A percentile compares a stretch with the other conserved stretches of the same genome.
Evolutionary conservation across 2,797 vertebrate genomes (phyloP).

Genomic region (Danio tinwini): DNA sequence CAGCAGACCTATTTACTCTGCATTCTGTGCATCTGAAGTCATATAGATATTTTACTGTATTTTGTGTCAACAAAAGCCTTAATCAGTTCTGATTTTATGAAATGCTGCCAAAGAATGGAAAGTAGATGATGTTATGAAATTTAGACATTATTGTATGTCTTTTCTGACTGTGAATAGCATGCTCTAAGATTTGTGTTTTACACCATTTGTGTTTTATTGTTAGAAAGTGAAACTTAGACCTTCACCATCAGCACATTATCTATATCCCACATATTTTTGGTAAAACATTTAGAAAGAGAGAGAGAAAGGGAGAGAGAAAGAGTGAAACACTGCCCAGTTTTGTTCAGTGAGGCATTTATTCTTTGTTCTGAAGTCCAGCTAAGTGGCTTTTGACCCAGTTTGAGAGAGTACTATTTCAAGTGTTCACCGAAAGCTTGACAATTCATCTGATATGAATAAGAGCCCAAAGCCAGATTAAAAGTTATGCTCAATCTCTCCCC

Average conservation of each 20-base stretch:
- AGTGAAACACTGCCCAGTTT: conserved; percentile 27
- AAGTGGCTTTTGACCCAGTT: conserved; percentile 65
- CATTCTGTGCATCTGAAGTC: neutral
- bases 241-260: conserved; percentile 48
- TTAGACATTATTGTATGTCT: neutral
- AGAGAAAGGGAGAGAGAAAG: conserved; percentile 39
- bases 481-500: conserved; percentile 7
- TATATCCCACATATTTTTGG: conserved; percentile 57
- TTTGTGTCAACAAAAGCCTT: neutral
- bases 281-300: conserved; percentile 56
- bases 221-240: conserved; percentile 68
- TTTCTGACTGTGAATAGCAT: no score
- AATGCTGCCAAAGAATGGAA: neutral
- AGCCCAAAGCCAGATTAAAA: conserved; percentile 41
- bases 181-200: neutral
- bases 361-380: conserved; percentile 53
- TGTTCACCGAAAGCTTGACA: conserved; percentile 20
- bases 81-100: neutral
- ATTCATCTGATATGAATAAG: conserved; percentile 53
- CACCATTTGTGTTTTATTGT: conserved; percentile 66
- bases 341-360: conserved; percentile 51
- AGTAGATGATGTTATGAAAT: neutral
- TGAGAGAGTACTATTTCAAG: conserved; percentile 52
- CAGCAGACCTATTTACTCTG: neutral
- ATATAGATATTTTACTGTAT: neutral